These are phyloP conservation scores for Charina bottae DNA, from an alignment of 2,113 vertebrate genomes.

Conservation along the genomic window DNA sequence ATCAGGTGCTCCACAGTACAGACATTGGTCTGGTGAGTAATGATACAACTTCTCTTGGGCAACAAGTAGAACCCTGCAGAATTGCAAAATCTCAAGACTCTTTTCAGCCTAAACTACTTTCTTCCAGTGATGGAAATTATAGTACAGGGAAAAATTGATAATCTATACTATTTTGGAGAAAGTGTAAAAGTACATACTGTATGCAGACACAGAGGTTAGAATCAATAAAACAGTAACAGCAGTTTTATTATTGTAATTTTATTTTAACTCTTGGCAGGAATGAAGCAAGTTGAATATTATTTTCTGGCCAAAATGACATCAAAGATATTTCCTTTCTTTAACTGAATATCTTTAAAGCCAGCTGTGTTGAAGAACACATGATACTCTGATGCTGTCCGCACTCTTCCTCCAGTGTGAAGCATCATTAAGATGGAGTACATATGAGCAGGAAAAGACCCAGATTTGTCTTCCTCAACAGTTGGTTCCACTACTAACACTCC, in stretches of 20 bases:
- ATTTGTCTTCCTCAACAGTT: conserved; percentile 77
- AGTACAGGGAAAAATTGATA: too few relatives aligned
- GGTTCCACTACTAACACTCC: conserved; percentile 82
- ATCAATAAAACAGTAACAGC: not conserved
- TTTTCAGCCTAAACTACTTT: not conserved
- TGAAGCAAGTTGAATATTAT: conserved; percentile 18
- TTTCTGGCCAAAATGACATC: conserved; percentile 81
- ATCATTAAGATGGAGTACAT: conserved; percentile 86
- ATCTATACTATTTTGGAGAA: too few relatives aligned
- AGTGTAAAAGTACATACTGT: too few relatives aligned
- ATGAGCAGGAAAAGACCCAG: conserved; percentile 76
- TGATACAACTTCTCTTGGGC: too few relatives aligned
- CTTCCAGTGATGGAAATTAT: too few relatives aligned
- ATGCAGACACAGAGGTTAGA: not conserved
- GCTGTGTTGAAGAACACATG: conserved; percentile 71
- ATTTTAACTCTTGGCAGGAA: not conserved
- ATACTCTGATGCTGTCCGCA: conserved; percentile 78
- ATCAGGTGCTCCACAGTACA: too few relatives aligned
- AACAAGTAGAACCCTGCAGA: too few relatives aligned
- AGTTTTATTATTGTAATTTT: not conserved
- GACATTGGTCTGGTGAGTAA: too few relatives aligned
- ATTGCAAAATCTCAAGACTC: not conserved
- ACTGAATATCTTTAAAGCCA: conserved; percentile 75
- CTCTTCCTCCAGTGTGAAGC: conserved; percentile 84
- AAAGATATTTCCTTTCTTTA: conserved; percentile 76